A percentile compares a stretch with the other conserved stretches of the same genome.
Conservation (phyloP, 2,888 invertebrate genomes). For the Ophion ellenae region DNA sequence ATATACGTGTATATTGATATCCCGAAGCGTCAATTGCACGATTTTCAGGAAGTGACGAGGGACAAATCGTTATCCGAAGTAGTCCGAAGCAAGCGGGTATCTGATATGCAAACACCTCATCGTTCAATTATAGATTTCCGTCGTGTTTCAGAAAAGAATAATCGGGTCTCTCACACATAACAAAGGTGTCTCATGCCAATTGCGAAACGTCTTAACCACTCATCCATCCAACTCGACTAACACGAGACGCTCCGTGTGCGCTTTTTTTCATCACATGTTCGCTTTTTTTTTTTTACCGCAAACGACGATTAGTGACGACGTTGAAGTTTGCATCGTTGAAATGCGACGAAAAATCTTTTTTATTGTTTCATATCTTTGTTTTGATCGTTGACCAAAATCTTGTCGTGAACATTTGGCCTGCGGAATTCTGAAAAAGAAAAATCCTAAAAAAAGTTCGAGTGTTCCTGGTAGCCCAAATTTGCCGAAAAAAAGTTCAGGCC, state of each 20-base stretch:
- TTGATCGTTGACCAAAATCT: no score
- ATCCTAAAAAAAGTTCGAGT: no score
- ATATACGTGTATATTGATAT: not conserved
- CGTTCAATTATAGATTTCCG: constrained; percentile 47
- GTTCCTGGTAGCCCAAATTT: no score
- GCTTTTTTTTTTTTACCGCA: constrained; percentile 54
- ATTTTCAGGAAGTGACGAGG: constrained; percentile 44
- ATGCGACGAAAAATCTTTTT: no score
- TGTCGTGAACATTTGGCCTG: no score
- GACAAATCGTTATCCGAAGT: constrained; percentile 16
- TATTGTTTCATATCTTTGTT: no score
- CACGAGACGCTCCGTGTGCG: constrained; percentile 69
- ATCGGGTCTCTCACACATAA: not conserved
- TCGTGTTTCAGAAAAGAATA: not conserved
- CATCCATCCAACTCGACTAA: constrained; percentile 83
- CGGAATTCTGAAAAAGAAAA: no score
- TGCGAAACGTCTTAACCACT: constrained; percentile 80
- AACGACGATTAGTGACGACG: constrained; percentile 23
- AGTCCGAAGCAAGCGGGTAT: constrained; percentile 74
- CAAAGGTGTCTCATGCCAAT: not conserved
- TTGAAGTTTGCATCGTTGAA: no score
- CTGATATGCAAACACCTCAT: constrained; percentile 72
- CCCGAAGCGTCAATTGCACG: constrained; percentile 31
- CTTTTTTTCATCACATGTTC: constrained; percentile 34
- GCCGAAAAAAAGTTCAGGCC: no score